A percentile compares a stretch with the other conserved stretches of the same genome.
Evolutionary conservation across 2,888 invertebrate genomes (phyloP).

Genomic region (Polydrusus pterygomalis): DNA sequence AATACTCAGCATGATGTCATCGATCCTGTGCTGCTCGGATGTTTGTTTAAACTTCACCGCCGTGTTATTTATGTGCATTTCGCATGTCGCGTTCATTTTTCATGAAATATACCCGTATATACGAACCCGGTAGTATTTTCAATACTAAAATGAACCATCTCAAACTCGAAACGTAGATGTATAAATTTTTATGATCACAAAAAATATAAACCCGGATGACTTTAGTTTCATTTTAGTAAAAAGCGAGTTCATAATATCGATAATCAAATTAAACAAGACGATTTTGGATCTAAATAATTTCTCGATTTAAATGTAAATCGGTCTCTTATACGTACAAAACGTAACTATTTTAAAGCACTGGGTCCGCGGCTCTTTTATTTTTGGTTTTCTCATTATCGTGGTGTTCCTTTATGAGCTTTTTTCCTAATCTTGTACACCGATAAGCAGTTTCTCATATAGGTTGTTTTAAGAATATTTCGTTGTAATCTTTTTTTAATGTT

Average conservation of each 20-base stretch:
- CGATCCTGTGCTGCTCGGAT: too few relatives aligned
- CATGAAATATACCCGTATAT: too few relatives aligned
- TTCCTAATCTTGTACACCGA: constrained; percentile 26
- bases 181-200: too few relatives aligned
- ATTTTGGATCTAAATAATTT: constrained; percentile 43
- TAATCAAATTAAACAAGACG: constrained; percentile 43
- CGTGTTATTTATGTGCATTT: too few relatives aligned
- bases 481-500: constrained; percentile 17
- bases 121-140: too few relatives aligned
- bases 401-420: constrained; percentile 25
- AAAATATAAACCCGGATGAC: neutral
- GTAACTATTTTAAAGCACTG: constrained; percentile 41
- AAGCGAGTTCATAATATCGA: constrained; percentile 25
- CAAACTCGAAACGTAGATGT: too few relatives aligned
- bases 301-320: constrained; percentile 39
- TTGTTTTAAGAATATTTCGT: constrained; percentile 23
- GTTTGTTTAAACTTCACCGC: too few relatives aligned
- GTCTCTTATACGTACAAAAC: constrained; percentile 35
- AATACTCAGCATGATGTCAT: too few relatives aligned
- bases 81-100: too few relatives aligned
- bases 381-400: constrained; percentile 33
- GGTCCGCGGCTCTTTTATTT: constrained; percentile 34
- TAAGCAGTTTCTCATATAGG: constrained; percentile 24
- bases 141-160: too few relatives aligned
- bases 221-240: constrained; percentile 25